Base-by-base conservation (phyloP, 2,797 vertebrate genomes). In the Anguilla marmorata region DNA sequence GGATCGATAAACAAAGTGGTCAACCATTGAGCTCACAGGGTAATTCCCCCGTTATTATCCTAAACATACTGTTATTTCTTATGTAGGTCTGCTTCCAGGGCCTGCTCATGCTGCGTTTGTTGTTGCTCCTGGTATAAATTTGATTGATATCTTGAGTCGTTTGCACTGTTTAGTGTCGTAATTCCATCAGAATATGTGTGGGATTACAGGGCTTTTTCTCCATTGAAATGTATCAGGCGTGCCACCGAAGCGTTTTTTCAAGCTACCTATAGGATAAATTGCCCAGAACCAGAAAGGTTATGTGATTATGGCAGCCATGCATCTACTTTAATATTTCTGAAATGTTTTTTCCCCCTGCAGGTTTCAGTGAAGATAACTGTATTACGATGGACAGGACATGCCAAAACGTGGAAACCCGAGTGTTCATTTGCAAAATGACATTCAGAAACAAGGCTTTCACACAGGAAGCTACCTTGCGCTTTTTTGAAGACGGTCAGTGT, bases 401-500 rank as follows among this genome's bases (percentile, higher is more conserved):
- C 56, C 27, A 0, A 0, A 82, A 2, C 69, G 0, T 0, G 6
- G 0, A 5, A 24, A 3, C 0, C 0, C 30, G 1, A 2, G 0
- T 0, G 6, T 24, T 8, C 0, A 0, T 92, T 93, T 9, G 91
- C 0, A 4, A 95, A 48, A n/a, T 48, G 41, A 80, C 76, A 48
- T 2, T 48, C 16, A 48, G 2, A 7, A 24, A 11, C 1, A 48
- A 19, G 9, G 11, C 2, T 8, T 80, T 24, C 41, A 0, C 27
- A 21, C 5, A 0, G n/a, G 87, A 0, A 9, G 92, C 90, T 30
- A 50, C 0, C 37, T 0, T 95, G 74, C 90, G 0, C 0, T 2
- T 93, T 86, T 93, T 94, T 33, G 69, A 0, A 0, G 60, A 11
- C 0, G 0, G 93, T 94, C 92, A 92, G 92, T 72, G 80, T 63